These are phyloP conservation scores for Mesochorus sp. DNA, from an alignment of 2,888 invertebrate genomes.

Conservation along the genomic window DNA sequence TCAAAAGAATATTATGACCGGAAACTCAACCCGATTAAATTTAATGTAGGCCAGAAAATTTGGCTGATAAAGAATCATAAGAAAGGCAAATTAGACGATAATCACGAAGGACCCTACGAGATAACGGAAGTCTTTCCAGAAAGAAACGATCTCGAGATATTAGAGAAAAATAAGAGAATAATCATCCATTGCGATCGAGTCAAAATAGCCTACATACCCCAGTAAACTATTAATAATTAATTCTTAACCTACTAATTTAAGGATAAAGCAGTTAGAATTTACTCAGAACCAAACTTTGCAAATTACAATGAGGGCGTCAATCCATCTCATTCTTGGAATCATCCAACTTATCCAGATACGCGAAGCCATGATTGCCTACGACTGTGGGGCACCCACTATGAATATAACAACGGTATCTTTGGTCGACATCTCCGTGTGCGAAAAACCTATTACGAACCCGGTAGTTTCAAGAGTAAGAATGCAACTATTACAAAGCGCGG, in stretches of 20 bases:
- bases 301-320: no score
- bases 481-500: constrained; percentile 39
- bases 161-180: not conserved
- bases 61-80: constrained; percentile 21
- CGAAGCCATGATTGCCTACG: constrained; percentile 38
- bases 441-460: constrained; percentile 17
- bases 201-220: not conserved
- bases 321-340: no score
- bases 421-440: constrained; percentile 44
- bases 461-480: constrained; percentile 6
- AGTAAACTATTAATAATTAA: no score
- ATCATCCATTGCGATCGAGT: not conserved
- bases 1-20: constrained; percentile 38
- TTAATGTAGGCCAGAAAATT: constrained; percentile 3
- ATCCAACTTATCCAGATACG: no score
- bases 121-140: not conserved
- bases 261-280: no score
- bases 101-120: constrained; percentile 30
- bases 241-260: no score
- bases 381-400: constrained; percentile 30
- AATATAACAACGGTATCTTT: constrained; percentile 47
- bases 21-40: constrained; percentile 3
- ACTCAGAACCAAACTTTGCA: no score
- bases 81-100: constrained; percentile 11
- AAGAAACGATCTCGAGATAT: no score